These are phyloP conservation scores for Eretmochelys imbricata DNA, from an alignment of 2,113 vertebrate species.

Conservation along the genomic window DNA sequence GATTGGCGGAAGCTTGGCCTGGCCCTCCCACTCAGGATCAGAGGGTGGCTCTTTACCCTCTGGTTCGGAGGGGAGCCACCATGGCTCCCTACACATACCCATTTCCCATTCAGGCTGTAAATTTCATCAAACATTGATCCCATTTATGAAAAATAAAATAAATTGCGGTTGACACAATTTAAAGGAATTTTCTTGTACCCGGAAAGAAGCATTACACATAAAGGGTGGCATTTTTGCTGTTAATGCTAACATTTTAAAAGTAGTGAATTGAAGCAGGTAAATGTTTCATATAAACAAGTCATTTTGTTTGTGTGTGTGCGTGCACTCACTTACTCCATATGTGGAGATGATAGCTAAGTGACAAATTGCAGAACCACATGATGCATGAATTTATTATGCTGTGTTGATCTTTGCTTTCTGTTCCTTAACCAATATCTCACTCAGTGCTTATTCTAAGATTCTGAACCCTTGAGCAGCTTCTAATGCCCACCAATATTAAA, in stretches of 20 bases:
- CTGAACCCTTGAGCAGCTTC: neutral
- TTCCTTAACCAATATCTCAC: neutral
- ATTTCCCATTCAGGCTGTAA: neutral
- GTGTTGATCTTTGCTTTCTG: neutral
- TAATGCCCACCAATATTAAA: neutral
- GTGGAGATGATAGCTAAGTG: too few species aligned
- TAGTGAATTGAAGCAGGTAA: neutral
- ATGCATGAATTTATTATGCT: neutral
- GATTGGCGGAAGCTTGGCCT: too few species aligned
- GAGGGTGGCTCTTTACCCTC: too few species aligned
- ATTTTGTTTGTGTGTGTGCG: too few species aligned
- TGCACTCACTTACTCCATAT: too few species aligned
- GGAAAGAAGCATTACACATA: neutral
- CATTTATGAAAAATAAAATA: neutral
- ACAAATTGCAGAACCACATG: neutral
- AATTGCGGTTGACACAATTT: neutral
- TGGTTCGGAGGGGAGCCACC: too few species aligned
- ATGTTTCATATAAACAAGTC: too few species aligned
- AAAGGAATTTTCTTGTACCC: neutral
- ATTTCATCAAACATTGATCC: conserved; percentile 9
- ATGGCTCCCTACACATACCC: neutral
- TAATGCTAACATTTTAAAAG: neutral
- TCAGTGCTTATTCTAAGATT: neutral
- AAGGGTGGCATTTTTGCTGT: neutral
- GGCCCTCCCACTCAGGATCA: too few species aligned